Conservation (phyloP, 2,888 invertebrate genomes). For the Sarcophaga rosellei region DNA sequence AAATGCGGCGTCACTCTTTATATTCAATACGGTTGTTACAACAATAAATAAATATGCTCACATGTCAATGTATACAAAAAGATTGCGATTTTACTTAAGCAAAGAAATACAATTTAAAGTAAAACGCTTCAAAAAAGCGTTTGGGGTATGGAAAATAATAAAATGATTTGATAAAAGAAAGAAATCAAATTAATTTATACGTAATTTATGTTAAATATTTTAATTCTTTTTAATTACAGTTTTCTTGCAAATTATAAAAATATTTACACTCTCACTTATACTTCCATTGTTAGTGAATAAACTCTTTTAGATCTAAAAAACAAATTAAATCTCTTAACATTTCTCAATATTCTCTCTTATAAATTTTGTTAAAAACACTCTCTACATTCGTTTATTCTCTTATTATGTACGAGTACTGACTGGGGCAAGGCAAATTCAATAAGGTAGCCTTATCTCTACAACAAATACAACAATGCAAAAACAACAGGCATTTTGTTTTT, state of each 20-base stretch:
- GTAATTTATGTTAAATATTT: not conserved
- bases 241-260: not conserved
- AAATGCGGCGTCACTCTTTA: constrained; percentile 63
- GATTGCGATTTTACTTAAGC: too few species aligned
- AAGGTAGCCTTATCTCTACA: too few species aligned
- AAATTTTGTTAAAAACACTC: not conserved
- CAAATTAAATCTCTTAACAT: not conserved
- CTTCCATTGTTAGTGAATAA: not conserved
- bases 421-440: too few species aligned
- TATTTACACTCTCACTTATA: not conserved
- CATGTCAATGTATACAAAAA: too few species aligned
- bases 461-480: too few species aligned
- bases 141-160: not conserved
- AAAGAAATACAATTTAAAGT: too few species aligned
- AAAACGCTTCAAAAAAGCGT: too few species aligned
- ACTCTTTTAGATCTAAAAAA: not conserved
- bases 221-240: too few species aligned
- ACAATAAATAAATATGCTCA: not conserved
- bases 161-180: not conserved
- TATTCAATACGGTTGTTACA: not conserved
- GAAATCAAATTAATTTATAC: not conserved
- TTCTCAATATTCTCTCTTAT: not conserved
- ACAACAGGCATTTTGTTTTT: too few species aligned
- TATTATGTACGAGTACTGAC: not conserved
- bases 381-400: not conserved